These are phyloP conservation scores for Scelioninae gen. 1 DNA, from an alignment of 2,888 invertebrate species.

Conservation along the genomic window DNA sequence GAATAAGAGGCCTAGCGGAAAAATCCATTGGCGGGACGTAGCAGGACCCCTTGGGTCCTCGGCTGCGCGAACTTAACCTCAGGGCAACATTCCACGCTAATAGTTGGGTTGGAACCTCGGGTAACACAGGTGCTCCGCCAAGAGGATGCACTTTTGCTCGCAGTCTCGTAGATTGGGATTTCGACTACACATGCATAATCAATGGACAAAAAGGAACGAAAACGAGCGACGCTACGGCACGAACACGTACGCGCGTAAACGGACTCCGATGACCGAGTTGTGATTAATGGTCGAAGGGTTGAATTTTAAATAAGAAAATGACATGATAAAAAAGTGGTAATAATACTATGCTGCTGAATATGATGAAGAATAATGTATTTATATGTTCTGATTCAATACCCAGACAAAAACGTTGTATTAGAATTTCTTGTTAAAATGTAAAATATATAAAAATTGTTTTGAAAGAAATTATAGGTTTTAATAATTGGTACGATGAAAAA, in stretches of 20 bases:
- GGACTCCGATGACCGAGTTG: constrained; percentile 61
- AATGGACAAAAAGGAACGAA: constrained; percentile 57
- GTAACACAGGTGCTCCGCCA: constrained; percentile 83
- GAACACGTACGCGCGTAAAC: constrained; percentile 59
- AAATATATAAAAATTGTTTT: constrained; percentile 1
- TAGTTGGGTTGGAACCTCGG: constrained; percentile 82
- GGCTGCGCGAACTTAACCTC: constrained; percentile 80
- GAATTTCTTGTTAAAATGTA: constrained; percentile 38
- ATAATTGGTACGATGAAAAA: no score
- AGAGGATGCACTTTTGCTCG: constrained; percentile 64
- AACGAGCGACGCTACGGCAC: constrained; percentile 47
- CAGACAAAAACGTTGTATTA: constrained; percentile 20
- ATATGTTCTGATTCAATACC: constrained; percentile 51
- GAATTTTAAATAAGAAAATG: constrained; percentile 68
- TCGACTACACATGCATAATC: constrained; percentile 66
- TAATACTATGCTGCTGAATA: constrained; percentile 57
- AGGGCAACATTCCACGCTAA: constrained; percentile 83
- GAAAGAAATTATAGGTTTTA: background rate
- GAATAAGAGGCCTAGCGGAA: constrained; percentile 55
- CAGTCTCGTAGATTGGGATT: constrained; percentile 66
- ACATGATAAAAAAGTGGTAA: constrained; percentile 61
- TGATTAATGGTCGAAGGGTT: constrained; percentile 66
- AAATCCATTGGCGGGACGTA: constrained; percentile 59
- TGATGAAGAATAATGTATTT: constrained; percentile 66
- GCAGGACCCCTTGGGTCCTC: constrained; percentile 74